Evolutionary conservation across 1,140 invertebrate genomes (phyloP).

Genomic region (Ptiloglossa arizonensis): DNA sequence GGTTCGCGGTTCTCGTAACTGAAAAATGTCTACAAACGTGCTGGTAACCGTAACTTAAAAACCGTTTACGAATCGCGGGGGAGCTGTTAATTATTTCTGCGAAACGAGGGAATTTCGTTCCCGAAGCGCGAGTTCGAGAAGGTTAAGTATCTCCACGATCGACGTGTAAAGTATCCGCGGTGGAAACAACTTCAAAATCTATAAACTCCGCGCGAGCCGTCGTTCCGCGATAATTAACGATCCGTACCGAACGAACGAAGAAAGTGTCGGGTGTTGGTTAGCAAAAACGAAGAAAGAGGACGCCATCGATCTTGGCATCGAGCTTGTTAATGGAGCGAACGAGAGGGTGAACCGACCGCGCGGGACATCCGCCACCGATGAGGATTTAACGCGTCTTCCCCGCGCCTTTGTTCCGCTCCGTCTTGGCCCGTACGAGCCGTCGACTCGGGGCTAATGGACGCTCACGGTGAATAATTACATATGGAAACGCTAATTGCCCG

Average conservation of each 20-base stretch:
- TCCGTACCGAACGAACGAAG: not conserved
- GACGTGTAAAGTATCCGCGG: not conserved
- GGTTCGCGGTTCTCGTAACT: too few species aligned
- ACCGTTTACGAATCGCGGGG: too few species aligned
- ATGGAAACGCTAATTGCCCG: slow-evolving; percentile 63
- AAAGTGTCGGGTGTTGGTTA: slow-evolving; percentile 4
- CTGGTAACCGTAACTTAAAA: too few species aligned
- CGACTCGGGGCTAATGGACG: slow-evolving; percentile 50
- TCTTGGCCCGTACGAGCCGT: not conserved
- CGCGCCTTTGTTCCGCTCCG: slow-evolving; percentile 34
- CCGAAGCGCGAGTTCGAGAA: too few species aligned
- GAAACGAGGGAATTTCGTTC: too few species aligned
- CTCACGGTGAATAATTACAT: slow-evolving; percentile 68
- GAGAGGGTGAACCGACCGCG: not conserved
- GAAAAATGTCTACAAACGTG: too few species aligned
- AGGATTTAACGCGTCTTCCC: not conserved
- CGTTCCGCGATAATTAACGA: slow-evolving; percentile 24
- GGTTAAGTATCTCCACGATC: not conserved
- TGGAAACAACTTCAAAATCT: not conserved
- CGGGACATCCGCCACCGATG: slow-evolving; percentile 6
- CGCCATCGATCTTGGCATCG: slow-evolving; percentile 27
- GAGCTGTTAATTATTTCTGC: too few species aligned
- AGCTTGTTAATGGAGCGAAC: slow-evolving; percentile 6
- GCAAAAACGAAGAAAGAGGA: not conserved
- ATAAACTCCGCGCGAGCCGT: not conserved